phyloP scores from a whole-genome alignment of 2,888 invertebrate species.

The Drosophila macrospina region DNA sequence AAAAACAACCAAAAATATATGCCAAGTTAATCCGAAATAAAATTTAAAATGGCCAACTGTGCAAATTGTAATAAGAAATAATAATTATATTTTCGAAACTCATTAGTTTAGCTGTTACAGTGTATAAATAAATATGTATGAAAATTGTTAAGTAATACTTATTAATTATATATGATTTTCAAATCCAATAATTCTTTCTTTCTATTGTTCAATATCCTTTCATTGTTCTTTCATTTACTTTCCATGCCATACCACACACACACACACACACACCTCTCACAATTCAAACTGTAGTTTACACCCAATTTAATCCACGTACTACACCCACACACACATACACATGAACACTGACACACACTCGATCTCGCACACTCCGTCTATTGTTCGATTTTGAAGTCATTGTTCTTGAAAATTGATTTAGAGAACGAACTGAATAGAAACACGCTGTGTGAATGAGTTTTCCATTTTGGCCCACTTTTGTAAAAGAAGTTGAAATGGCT shows the following conservation, averaged over 20 bases:
- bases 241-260: constrained; percentile 36
- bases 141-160: constrained; percentile 52
- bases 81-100: constrained; percentile 60
- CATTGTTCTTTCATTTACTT: constrained; percentile 57
- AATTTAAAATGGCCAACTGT: constrained; percentile 69
- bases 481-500: constrained; percentile 27
- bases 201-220: constrained; percentile 43
- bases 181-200: constrained; percentile 19
- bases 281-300: constrained; percentile 41
- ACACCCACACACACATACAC: constrained; percentile 14
- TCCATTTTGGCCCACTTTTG: constrained; percentile 10
- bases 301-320: constrained; percentile 44
- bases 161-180: constrained; percentile 37
- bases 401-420: constrained; percentile 76
- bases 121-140: constrained; percentile 71
- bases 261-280: constrained; percentile 14
- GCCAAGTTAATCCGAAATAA: not conserved
- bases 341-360: constrained; percentile 16
- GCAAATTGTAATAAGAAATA: constrained; percentile 82
- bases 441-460: not conserved
- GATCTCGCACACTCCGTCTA: constrained; percentile 42
- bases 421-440: constrained; percentile 40
- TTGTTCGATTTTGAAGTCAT: constrained; percentile 66
- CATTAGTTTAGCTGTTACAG: constrained; percentile 82
- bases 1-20: too few relatives aligned